Percentiles rank a stretch among this genome's conserved stretches.
phyloP scores from a whole-genome alignment of 2,113 vertebrate genomes.

The Pongo pygmaeus region DNA sequence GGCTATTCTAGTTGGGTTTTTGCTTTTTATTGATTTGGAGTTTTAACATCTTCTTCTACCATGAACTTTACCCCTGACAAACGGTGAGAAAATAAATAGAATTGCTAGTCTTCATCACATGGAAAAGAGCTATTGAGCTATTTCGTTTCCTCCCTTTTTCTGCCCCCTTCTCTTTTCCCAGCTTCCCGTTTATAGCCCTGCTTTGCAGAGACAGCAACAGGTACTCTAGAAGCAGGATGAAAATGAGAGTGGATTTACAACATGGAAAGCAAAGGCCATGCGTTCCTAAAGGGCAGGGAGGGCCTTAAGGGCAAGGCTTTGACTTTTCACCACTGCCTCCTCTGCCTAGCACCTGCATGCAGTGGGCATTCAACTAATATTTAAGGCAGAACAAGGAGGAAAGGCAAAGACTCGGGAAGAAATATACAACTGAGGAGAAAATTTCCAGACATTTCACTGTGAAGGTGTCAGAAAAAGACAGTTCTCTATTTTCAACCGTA shows the following conservation, averaged over 20 bases:
- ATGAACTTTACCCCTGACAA: neutral
- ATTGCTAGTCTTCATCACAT: neutral
- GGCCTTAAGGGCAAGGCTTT: neutral
- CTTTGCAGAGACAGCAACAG: neutral
- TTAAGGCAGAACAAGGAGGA: neutral
- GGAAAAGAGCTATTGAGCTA: neutral
- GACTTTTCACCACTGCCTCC: neutral
- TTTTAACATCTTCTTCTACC: neutral
- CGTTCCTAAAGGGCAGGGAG: neutral
- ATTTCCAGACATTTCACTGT: neutral
- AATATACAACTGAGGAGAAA: neutral
- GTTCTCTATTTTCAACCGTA: neutral
- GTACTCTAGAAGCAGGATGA: neutral
- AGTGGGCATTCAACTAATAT: neutral
- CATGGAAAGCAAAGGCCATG: neutral
- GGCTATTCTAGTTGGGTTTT: neutral
- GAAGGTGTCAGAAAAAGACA: constrained; percentile 7
- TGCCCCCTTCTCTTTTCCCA: neutral
- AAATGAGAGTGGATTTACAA: neutral
- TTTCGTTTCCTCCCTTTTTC: neutral
- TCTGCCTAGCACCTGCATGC: neutral
- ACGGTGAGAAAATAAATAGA: neutral
- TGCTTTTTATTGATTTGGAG: neutral
- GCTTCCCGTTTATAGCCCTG: neutral
- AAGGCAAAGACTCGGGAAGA: neutral